Percentiles rank a stretch among this genome's conserved stretches.
Evolutionary conservation across 2,888 invertebrate genomes (phyloP).

Genomic region (Teleogryllus oceanicus): DNA sequence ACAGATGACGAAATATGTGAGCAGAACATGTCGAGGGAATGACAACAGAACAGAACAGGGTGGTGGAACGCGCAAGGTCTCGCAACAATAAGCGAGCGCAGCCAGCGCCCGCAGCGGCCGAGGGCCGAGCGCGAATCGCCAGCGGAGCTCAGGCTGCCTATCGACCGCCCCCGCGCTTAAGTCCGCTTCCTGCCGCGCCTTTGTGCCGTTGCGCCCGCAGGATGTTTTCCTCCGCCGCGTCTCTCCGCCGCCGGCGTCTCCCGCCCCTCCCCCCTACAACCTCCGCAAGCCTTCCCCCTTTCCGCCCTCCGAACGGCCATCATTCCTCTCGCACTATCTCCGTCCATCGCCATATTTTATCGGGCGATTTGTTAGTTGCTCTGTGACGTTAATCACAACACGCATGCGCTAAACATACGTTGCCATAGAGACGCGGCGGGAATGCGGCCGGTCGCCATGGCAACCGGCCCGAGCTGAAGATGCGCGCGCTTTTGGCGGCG

Average conservation of each 20-base stretch:
- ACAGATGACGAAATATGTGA: too few relatives aligned
- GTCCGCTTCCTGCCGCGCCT: not conserved
- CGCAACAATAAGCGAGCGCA: too few relatives aligned
- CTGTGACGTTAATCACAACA: constrained; percentile 38
- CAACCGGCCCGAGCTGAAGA: constrained; percentile 41
- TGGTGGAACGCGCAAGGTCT: too few relatives aligned
- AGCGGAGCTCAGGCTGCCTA: too few relatives aligned
- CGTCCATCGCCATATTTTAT: constrained; percentile 34
- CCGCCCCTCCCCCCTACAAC: too few relatives aligned
- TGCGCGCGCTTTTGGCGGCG: constrained; percentile 25
- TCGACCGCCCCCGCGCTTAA: too few relatives aligned
- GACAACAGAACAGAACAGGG: too few relatives aligned
- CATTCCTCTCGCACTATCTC: constrained; percentile 26
- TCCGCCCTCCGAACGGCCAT: not conserved
- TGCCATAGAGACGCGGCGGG: constrained; percentile 52
- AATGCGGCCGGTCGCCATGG: constrained; percentile 50
- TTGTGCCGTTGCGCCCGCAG: not conserved
- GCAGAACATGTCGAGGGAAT: too few relatives aligned
- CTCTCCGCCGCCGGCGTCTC: too few relatives aligned
- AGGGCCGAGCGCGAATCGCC: too few relatives aligned
- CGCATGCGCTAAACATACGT: constrained; percentile 39
- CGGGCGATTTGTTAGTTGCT: constrained; percentile 33
- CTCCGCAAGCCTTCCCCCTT: not conserved
- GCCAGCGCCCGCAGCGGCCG: too few relatives aligned
- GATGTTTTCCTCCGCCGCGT: too few relatives aligned